A percentile compares a stretch with the other conserved stretches of the same genome.
Conservation (phyloP, 2,797 vertebrate species). For the Aldrovandia affinis region DNA sequence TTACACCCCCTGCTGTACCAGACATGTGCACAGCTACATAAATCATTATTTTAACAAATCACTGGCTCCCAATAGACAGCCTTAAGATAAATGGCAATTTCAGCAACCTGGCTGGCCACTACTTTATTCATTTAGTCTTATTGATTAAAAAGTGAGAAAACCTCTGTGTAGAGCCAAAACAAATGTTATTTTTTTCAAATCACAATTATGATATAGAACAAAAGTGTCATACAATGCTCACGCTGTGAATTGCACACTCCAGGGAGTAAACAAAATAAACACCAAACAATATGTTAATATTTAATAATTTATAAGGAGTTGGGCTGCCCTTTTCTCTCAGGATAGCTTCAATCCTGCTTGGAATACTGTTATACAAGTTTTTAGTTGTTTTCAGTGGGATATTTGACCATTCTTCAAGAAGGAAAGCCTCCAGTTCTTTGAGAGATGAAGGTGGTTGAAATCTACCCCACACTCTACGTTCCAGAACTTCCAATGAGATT, state of each 20-base stretch:
- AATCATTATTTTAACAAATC: constrained; percentile 52
- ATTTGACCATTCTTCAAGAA: too few relatives aligned
- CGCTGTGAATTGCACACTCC: neutral
- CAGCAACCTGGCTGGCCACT: neutral
- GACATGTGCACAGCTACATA: neutral
- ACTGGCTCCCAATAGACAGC: constrained; percentile 22
- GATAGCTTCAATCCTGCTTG: too few relatives aligned
- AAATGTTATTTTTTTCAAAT: neutral
- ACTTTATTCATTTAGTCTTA: constrained; percentile 23
- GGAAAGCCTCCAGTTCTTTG: too few relatives aligned
- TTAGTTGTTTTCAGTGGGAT: too few relatives aligned
- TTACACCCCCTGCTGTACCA: neutral
- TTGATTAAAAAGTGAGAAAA: constrained; percentile 27
- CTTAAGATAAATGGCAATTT: constrained; percentile 27
- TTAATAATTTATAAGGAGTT: too few relatives aligned
- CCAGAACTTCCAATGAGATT: too few relatives aligned
- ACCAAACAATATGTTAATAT: too few relatives aligned
- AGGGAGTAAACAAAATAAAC: too few relatives aligned
- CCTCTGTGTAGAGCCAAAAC: neutral
- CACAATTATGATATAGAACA: neutral
- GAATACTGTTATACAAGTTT: too few relatives aligned
- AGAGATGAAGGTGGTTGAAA: too few relatives aligned
- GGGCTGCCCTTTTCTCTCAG: too few relatives aligned
- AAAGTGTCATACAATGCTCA: neutral
- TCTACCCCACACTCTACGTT: too few relatives aligned